These are phyloP conservation scores for Sipha maydis DNA, from an alignment of 2,888 invertebrate species.

Conservation along the genomic window DNA sequence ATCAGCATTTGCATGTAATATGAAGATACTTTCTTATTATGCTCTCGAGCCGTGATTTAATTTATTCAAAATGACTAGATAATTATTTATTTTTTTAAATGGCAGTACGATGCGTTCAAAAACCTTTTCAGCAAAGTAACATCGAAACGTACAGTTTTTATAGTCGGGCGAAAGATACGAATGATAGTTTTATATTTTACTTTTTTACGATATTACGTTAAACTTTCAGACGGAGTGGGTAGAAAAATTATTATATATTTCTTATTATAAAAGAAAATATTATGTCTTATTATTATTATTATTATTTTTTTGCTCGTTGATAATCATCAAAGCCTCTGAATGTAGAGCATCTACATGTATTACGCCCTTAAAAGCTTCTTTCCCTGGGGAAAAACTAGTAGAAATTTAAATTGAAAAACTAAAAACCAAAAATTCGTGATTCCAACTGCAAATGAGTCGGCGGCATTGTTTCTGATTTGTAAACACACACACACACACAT, in stretches of 20 bases:
- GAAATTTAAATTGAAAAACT: constrained; percentile 18
- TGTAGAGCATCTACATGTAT: neutral
- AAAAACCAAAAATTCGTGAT: constrained; percentile 5
- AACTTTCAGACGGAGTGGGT: neutral
- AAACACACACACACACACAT: neutral
- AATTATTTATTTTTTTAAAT: too few relatives aligned
- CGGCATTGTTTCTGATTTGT: neutral
- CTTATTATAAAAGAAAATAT: neutral
- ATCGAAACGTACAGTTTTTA: too few relatives aligned
- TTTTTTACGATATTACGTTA: neutral
- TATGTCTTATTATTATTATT: too few relatives aligned
- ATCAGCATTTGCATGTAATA: too few relatives aligned
- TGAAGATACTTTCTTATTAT: too few relatives aligned
- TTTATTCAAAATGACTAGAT: too few relatives aligned
- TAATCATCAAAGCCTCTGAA: constrained; percentile 5
- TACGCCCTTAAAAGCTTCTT: neutral
- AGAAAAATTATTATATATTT: constrained; percentile 1
- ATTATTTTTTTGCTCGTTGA: neutral
- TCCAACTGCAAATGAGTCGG: neutral
- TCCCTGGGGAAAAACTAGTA: neutral
- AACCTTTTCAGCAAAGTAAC: neutral
- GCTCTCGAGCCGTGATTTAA: too few relatives aligned
- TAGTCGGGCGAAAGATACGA: neutral
- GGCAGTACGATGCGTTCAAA: neutral
- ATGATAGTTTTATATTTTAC: neutral